phyloP scores from a whole-genome alignment of 2,888 invertebrate species.

The Drosophila pseudotakahashii region DNA sequence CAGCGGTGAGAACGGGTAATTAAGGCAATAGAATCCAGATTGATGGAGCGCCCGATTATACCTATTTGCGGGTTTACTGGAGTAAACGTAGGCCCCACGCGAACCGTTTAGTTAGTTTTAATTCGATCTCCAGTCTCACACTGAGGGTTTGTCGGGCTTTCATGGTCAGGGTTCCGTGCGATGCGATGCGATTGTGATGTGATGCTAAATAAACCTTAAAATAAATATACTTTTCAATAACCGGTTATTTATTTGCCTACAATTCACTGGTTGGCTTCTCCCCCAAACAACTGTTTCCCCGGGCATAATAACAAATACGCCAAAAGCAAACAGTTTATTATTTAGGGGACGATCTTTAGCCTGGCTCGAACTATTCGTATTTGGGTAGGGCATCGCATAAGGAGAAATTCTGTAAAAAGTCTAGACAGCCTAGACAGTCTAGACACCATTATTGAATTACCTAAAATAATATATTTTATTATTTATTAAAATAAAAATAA shows the following conservation, averaged over 20 bases:
- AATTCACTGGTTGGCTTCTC: slow-evolving; percentile 19
- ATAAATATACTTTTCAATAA: slow-evolving; percentile 26
- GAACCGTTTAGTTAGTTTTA: not conserved
- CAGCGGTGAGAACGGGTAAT: slow-evolving; percentile 17
- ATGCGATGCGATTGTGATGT: slow-evolving; percentile 19
- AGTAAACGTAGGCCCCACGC: slow-evolving; percentile 5
- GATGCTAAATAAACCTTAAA: slow-evolving; percentile 29
- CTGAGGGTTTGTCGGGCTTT: slow-evolving; percentile 30
- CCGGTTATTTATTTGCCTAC: slow-evolving; percentile 41
- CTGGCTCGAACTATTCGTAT: slow-evolving; percentile 10
- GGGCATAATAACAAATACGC: slow-evolving; percentile 1
- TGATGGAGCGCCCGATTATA: slow-evolving; percentile 5
- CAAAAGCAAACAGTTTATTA: slow-evolving; percentile 13
- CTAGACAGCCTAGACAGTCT: too few relatives aligned
- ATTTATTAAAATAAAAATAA: too few relatives aligned
- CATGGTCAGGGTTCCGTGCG: slow-evolving; percentile 66
- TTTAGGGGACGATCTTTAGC: slow-evolving; percentile 34
- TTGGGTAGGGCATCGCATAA: slow-evolving; percentile 11
- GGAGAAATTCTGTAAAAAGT: not conserved
- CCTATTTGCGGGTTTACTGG: slow-evolving; percentile 8
- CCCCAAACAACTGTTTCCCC: slow-evolving; percentile 29
- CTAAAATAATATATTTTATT: too few relatives aligned
- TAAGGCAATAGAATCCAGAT: slow-evolving; percentile 21
- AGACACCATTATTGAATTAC: too few relatives aligned
- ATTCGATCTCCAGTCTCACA: slow-evolving; percentile 18